Evolutionary conservation across 2,113 vertebrate genomes (phyloP), one percentile per base, ranked within the genome.

Genomic region (Chaetodon auriga): DNA sequence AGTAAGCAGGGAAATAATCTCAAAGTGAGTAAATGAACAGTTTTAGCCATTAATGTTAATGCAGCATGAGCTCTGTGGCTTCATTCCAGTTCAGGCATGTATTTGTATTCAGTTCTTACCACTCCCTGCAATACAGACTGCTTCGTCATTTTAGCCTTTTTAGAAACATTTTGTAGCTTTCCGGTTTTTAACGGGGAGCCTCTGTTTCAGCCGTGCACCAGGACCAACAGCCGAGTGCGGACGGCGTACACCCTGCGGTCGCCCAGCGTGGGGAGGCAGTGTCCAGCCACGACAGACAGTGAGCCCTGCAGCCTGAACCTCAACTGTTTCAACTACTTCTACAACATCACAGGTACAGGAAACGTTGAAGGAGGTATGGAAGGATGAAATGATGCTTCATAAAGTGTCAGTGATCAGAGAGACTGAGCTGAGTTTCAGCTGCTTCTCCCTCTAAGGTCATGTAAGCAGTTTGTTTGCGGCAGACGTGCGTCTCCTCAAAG

Each of bases 271-370:
- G 98, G 97, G 53, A 95, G 96, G 75, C 81, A 95, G 75, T 99
- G 98, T 86, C 97, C 97, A 1, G 82, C 94, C 57, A 90, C 94
- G 5, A 92, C 91, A 0, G 96, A 99, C 89, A 94, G 89, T 21
- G 98, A 99, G 76, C 89, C 94, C 13, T 99, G 98, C 82, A 86
- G 92, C 80, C 95, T 99, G 85, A 99, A 99, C 93, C 97, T 94
- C 89, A 99, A 99, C 94, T 99, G 98, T 84, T 99, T 96, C 94
- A 97, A 98, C 93, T 99, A 99, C 89, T 96, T 97, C 84, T 99
- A 99, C 94, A 99, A 99, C 45, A 97, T 99, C 89, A 99, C 98
- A 95, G 98, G 98, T 99, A 95, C 73, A 13, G 12, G 23, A 53
- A 19, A 21, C 8, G 23, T 12, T 0, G 1, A 19, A 18, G 14